Conservation (phyloP, 1,140 invertebrate genomes). For the Andricus grossulariae region DNA sequence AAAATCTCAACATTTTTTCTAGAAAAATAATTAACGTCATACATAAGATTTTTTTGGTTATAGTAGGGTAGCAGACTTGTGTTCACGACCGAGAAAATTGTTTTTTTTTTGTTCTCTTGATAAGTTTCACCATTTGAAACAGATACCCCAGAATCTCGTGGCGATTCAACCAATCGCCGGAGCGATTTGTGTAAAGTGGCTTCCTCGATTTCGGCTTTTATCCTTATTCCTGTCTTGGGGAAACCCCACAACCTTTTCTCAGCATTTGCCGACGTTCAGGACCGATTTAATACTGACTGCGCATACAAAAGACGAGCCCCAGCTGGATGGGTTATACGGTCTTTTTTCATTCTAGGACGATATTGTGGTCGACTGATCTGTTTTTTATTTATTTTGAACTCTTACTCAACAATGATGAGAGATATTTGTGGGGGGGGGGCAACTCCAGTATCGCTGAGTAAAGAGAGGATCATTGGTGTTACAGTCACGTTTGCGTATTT, state of each 20-base stretch:
- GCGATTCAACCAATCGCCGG: neutral
- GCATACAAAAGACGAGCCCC: neutral
- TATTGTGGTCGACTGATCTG: neutral
- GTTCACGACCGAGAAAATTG: neutral
- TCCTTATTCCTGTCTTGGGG: neutral
- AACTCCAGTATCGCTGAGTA: neutral
- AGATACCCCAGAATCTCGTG: neutral
- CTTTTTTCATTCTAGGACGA: neutral
- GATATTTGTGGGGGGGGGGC: neutral
- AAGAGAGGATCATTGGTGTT: slow-evolving; percentile 42
- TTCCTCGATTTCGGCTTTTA: neutral
- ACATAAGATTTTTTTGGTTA: too few species aligned
- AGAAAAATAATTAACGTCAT: too few species aligned
- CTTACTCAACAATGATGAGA: neutral
- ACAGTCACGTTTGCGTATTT: slow-evolving; percentile 56
- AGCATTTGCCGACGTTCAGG: neutral
- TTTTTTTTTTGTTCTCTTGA: neutral
- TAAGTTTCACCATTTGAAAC: neutral
- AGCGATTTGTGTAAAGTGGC: slow-evolving; percentile 8
- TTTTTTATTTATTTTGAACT: neutral
- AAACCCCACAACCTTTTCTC: neutral
- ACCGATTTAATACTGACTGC: neutral
- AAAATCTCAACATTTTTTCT: too few species aligned
- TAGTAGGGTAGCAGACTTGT: neutral
- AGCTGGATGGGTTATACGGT: neutral